Evolutionary conservation across 2,888 invertebrate species (phyloP), one percentile per base, ranked within the genome.

Genomic region (Eupeodes latifasciatus): DNA sequence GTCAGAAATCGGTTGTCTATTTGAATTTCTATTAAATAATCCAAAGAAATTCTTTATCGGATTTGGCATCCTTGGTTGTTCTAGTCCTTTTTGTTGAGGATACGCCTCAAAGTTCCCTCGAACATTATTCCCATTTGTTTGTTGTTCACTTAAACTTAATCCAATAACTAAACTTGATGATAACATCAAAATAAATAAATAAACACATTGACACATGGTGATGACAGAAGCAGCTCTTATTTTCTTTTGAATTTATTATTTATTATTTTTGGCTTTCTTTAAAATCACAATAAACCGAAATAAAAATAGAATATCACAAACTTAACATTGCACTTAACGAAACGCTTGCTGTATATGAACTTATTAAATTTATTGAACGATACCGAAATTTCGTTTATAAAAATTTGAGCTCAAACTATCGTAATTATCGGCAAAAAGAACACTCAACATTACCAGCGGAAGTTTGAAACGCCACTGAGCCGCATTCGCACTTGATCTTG

Each of bases 1-100:
- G 0, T 74, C 78, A 40, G 40, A 47, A 36, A 49, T 4, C 27
- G 96, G 96, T 80, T 90, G 91, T 83, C 91, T 90, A 87, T 91
- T 92, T 61, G 95, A 94, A 90, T 95, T 94, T 91, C 96, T 95
- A 90, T 96, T 96, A 94, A 96, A 96, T 67, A 95, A 93, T 44
- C 95, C 95, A 91, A 95, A 94, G 92, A 95, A 94, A 92, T 95
- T 95, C 92, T 94, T 95, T 59, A 94, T 92, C 88, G 92, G 91
- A 91, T 91, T 91, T 12, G 77, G 79, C 90, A 91, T 92, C 90
- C 91, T 91, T 81, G 90, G 89, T 89, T 90, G 90, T 88, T 84
- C 85, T 51, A 69, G 61, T 69, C 77, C 88, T 61, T 78, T 81
- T 67, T 67, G 77, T 61, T 88, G 88, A 3, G 77, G 53, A 55